Percentiles rank a stretch among this genome's conserved stretches.
These are phyloP conservation scores for Cynoglossus semilaevis DNA, from an alignment of 2,113 vertebrate genomes.

Conservation along the genomic window DNA sequence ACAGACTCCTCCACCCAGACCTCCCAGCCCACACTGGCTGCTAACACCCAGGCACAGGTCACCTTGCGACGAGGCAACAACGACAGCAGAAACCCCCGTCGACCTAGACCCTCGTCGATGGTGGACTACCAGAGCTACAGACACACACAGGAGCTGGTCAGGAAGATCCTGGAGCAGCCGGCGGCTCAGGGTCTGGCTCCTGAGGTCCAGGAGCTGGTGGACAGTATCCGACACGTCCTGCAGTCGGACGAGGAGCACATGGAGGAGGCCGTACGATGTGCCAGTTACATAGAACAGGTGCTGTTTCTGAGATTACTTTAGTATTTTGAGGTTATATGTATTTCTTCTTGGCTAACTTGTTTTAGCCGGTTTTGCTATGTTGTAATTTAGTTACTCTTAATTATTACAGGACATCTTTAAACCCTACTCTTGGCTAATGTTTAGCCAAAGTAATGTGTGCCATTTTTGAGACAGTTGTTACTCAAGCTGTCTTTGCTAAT, in stretches of 20 bases:
- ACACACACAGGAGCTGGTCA: slow-evolving; percentile 81
- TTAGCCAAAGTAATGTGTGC: no score
- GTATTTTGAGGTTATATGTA: no score
- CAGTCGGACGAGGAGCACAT: slow-evolving; percentile 84
- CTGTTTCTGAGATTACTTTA: no score
- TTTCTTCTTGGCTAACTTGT: no score
- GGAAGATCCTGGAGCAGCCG: slow-evolving; percentile 78
- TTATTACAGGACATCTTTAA: no score
- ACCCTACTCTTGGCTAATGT: no score
- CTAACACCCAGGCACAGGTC: slow-evolving; percentile 56
- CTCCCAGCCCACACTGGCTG: slow-evolving; percentile 33
- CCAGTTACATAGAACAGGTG: slow-evolving; percentile 78
- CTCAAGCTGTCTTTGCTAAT: no score
- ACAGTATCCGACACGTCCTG: slow-evolving; percentile 82
- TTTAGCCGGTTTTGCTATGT: no score
- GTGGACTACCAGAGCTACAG: slow-evolving; percentile 81
- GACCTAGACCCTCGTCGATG: slow-evolving; percentile 77
- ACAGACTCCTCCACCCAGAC: slow-evolving; percentile 64
- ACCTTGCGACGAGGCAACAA: slow-evolving; percentile 59
- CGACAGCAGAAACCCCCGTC: slow-evolving; percentile 32
- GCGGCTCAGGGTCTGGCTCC: slow-evolving; percentile 74
- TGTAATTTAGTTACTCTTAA: no score
- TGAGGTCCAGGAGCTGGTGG: slow-evolving; percentile 79
- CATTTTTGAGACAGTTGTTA: no score
- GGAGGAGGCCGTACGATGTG: slow-evolving; percentile 83